A percentile compares a stretch with the other conserved stretches of the same genome.
These are phyloP conservation scores for Danio jaintianensis DNA, from an alignment of 2,797 vertebrate species.

Conservation along the genomic window DNA sequence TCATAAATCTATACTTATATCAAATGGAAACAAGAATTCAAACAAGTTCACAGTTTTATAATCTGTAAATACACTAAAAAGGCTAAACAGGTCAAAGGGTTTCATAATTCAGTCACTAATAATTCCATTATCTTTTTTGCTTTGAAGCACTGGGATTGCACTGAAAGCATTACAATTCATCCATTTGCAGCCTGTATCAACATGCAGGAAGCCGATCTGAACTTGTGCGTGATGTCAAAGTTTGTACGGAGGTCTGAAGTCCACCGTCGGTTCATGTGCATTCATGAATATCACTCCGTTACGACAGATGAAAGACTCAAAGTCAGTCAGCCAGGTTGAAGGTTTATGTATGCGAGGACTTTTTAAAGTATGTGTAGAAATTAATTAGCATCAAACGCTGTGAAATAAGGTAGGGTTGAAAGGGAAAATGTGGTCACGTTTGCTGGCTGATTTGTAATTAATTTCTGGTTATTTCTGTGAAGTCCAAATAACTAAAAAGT, in stretches of 20 bases:
- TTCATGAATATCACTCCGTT: not conserved
- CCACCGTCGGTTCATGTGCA: slow-evolving; percentile 18
- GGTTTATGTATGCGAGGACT: slow-evolving; percentile 26
- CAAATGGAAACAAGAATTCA: not conserved
- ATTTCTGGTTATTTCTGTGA: no score
- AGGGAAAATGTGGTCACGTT: not conserved
- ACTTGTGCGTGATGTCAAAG: slow-evolving; percentile 32
- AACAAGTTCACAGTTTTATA: not conserved
- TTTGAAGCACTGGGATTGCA: slow-evolving; percentile 33
- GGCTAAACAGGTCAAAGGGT: not conserved
- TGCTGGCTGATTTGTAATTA: not conserved
- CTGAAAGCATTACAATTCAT: slow-evolving; percentile 15
- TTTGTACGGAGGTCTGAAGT: slow-evolving; percentile 40
- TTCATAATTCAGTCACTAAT: slow-evolving; percentile 9
- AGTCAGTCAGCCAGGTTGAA: slow-evolving; percentile 20
- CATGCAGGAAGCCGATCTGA: slow-evolving; percentile 33
- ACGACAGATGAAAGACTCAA: slow-evolving; percentile 44
- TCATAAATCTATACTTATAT: not conserved
- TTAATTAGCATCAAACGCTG: not conserved
- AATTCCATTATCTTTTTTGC: slow-evolving; percentile 13
- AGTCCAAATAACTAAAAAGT: no score
- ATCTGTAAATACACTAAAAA: not conserved
- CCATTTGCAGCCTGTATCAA: slow-evolving; percentile 10
- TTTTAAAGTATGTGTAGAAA: slow-evolving; percentile 25
- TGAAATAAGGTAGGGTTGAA: not conserved